Conservation (phyloP, 2,797 vertebrate species). For the Sebastes flavidus region DNA sequence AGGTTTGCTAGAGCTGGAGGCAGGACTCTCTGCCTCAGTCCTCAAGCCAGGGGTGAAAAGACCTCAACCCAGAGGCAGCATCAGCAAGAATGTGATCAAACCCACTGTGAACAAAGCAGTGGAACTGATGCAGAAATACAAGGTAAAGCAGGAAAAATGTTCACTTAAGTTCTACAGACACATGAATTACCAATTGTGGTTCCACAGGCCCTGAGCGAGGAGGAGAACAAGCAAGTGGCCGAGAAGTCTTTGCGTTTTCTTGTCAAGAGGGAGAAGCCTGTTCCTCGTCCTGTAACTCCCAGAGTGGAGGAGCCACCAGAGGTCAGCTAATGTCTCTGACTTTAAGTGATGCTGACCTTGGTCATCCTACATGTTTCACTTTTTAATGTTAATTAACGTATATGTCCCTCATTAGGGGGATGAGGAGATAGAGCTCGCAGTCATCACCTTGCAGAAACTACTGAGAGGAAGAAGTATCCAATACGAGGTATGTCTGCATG, state of each 20-base stretch:
- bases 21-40: constrained; percentile 77
- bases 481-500: constrained; percentile 80
- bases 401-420: constrained; percentile 80
- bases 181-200: background rate
- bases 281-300: constrained; percentile 84
- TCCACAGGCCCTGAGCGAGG: constrained; percentile 81
- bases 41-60: constrained; percentile 68
- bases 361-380: background rate
- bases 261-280: constrained; percentile 78
- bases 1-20: constrained; percentile 89
- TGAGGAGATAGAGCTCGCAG: constrained; percentile 89
- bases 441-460: constrained; percentile 89
- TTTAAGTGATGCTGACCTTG: background rate
- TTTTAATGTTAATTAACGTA: background rate
- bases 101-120: constrained; percentile 72
- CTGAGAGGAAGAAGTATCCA: constrained; percentile 90
- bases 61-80: constrained; percentile 68
- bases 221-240: constrained; percentile 66
- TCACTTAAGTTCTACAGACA: background rate
- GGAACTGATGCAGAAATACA: constrained; percentile 81
- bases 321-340: constrained; percentile 68
- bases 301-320: constrained; percentile 79
- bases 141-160: constrained; percentile 78
- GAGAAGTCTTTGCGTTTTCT: constrained; percentile 75
- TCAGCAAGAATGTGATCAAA: constrained; percentile 66